These are phyloP conservation scores for Ophion slaviceki DNA, from an alignment of 2,888 invertebrate species.

Conservation along the genomic window DNA sequence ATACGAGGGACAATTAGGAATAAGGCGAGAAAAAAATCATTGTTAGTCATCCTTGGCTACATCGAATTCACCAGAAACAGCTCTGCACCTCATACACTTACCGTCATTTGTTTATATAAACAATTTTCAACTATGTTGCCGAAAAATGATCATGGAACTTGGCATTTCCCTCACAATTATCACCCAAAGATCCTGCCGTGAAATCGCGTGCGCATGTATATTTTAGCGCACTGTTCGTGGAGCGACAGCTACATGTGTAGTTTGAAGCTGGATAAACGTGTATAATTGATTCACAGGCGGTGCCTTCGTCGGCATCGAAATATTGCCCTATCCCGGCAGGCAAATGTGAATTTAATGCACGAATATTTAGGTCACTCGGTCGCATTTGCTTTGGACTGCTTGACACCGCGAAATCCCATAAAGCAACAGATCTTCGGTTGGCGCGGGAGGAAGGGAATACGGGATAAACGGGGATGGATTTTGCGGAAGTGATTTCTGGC, in stretches of 20 bases:
- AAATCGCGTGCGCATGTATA: neutral
- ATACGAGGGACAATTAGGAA: no score
- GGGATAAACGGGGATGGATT: neutral
- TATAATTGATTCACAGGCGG: slow-evolving; percentile 22
- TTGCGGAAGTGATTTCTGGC: slow-evolving; percentile 35
- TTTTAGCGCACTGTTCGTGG: neutral
- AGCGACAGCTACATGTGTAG: neutral
- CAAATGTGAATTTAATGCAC: slow-evolving; percentile 60
- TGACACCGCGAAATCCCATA: slow-evolving; percentile 12
- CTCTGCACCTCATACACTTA: no score
- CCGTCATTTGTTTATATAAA: no score
- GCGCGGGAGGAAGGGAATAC: neutral
- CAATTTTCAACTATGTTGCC: no score
- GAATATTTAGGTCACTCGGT: slow-evolving; percentile 59
- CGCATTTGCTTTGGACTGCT: slow-evolving; percentile 52
- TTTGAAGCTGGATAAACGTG: neutral
- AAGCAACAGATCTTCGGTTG: neutral
- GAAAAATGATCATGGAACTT: no score
- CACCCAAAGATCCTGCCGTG: neutral
- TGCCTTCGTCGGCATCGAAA: slow-evolving; percentile 5
- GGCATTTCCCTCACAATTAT: neutral
- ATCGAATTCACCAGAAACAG: no score
- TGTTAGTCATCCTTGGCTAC: no score
- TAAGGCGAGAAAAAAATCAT: no score
- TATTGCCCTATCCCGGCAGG: neutral